These are phyloP conservation scores for Coluber constrictor DNA, from an alignment of 2,797 vertebrate genomes.

Conservation along the genomic window DNA sequence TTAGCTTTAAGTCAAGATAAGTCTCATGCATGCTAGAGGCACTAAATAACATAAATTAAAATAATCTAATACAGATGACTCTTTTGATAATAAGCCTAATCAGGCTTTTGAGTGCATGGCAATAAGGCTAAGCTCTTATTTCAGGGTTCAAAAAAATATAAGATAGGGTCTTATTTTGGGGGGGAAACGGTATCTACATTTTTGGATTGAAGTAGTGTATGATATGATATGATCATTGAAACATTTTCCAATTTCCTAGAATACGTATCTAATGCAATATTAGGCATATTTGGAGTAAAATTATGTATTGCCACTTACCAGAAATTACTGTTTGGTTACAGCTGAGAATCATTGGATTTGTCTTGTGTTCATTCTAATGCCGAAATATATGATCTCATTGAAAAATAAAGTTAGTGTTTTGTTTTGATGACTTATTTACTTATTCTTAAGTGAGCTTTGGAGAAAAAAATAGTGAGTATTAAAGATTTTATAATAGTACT, in stretches of 20 bases:
- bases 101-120: too few species aligned
- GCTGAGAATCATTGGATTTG: conserved; percentile 45
- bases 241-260: conserved; percentile 30
- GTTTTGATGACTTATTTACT: conserved; percentile 43
- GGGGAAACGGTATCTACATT: neutral
- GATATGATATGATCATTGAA: conserved; percentile 17
- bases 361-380: conserved; percentile 41
- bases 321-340: conserved; percentile 57
- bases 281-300: conserved; percentile 40
- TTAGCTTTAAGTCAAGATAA: neutral
- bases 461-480: neutral
- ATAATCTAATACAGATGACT: neutral
- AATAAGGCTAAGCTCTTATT: too few species aligned
- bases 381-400: conserved; percentile 43
- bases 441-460: conserved; percentile 45
- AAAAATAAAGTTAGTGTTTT: conserved; percentile 45
- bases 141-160: too few species aligned
- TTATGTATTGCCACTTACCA: conserved; percentile 40
- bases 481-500: conserved; percentile 26
- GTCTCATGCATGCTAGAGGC: neutral
- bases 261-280: conserved; percentile 26
- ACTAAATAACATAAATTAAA: neutral
- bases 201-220: neutral
- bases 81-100: too few species aligned
- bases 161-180: too few species aligned